Evolutionary conservation across 2,113 vertebrate genomes (phyloP), one percentile per base, ranked within the genome.

Genomic region (Gallinago jamesoni): DNA sequence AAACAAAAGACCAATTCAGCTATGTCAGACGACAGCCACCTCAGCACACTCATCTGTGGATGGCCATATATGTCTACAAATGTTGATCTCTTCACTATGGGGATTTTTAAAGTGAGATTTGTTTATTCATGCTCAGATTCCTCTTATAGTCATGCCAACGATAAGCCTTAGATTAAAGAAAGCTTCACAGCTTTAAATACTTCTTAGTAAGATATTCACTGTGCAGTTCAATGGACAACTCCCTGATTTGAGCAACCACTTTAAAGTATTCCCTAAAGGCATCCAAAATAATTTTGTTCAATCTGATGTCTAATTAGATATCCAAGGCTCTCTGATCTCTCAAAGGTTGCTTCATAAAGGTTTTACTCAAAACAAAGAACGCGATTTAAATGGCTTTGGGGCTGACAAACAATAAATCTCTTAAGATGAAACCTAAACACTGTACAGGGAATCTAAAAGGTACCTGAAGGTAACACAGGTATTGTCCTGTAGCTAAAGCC

Each of bases 161-260:
- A 96, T 92, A 96, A 96, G 76, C 53, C 53, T 78, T 43, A 95
- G 95, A 97, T 96, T 95, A 96, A 95, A 97, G 92, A 91, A 89
- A 90, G 30, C 59, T 91, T 94, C 80, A 47, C 90, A 93, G 75
- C 70, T 87, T 86, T 78, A 85, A 95, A 82, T 47, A 70, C 47
- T 72, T 79, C 78, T 82, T 28, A 47, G 59, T 53, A 41, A 90
- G 70, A 95, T 93, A 82, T 45, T 89, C 74, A 8, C 57, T 47
- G 47, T 83, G 77, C 64, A 90, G 80, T 86, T 97, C 93, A 95
- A 89, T 94, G 94, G 94, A 91, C 94, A 96, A 96, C 82, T 95
- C 96, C 93, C 84, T 56, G 81, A 94, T 94, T 87, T 96, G 79
- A 96, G 56, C 68, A 93, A 96, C 89, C 94, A 97, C 96, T 97